Evolutionary conservation across 2,888 invertebrate genomes (phyloP), one percentile per base, ranked within the genome.

Genomic region (Cataglyphis albicans): DNA sequence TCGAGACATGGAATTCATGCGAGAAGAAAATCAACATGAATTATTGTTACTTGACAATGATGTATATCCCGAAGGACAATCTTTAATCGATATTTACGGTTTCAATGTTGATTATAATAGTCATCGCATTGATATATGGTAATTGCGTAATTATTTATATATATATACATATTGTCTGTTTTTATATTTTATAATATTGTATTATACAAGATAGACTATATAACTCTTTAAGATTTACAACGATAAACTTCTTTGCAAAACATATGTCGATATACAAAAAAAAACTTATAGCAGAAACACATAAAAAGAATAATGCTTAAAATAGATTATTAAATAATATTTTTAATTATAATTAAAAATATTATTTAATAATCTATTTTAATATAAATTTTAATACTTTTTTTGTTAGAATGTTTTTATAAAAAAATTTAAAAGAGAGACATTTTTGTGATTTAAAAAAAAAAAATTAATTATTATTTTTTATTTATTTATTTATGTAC

Each of bases 41-140:
- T 73, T 94, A 41, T 63, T 95, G 48, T 64, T 94, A n/a, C 59
- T 93, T 7, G 83, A 89, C 57, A 86, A 93, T 59, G 81, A 85
- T 15, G 29, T 73, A 3, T 82, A 84, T 44, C 84, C 86, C 3
- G 86, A 88, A 6, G 82, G 81, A 3, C 82, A 38, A 9, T 90
- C 91, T 6, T 72, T 88, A 5, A 90, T 93, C 4, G 93, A 94
- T 86, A 84, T 95, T 57, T 95, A 95, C 78, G 91, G 93, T 35
- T 93, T 95, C 82, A 85, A 76, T 38, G 86, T 94, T 64, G 86
- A 91, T 64, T 80, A 87, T 25, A 18, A 44, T 0, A 83, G 70
- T 38, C 76, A 88, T 10, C 64, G 64, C 21, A 87, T 84, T 4
- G 81, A 92, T 76, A 92, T 92, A 48, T 93, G 94, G 95, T 95